A percentile compares a stretch with the other conserved stretches of the same genome.
Conservation (phyloP, 2,888 invertebrate species). For the Tenthredo amoena region DNA sequence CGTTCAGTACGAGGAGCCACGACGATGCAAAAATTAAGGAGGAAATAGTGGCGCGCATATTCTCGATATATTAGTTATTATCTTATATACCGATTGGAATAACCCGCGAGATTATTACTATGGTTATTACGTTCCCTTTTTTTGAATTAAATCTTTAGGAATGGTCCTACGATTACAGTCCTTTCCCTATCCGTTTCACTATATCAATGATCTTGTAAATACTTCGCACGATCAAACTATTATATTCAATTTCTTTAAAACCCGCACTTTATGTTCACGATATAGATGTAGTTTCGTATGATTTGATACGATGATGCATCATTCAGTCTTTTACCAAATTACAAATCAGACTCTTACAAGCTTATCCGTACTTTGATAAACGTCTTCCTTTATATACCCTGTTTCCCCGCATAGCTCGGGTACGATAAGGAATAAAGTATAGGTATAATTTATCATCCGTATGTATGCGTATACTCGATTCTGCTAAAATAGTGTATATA, state of each 20-base stretch:
- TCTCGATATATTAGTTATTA: background rate
- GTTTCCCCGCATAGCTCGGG: background rate
- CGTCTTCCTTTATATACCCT: slow-evolving; percentile 30
- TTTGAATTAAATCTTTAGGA: too few species aligned
- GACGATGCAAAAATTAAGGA: background rate
- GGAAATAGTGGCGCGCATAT: slow-evolving; percentile 1
- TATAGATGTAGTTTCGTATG: background rate
- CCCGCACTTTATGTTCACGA: background rate
- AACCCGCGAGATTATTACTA: too few species aligned
- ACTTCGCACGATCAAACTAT: background rate
- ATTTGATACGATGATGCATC: background rate
- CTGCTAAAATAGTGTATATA: background rate
- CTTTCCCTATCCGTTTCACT: background rate
- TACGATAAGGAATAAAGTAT: background rate
- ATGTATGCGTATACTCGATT: background rate
- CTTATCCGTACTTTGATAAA: background rate
- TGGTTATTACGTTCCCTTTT: too few species aligned
- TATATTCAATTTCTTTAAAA: background rate
- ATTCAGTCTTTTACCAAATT: background rate
- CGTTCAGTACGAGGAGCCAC: slow-evolving; percentile 10
- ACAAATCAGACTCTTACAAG: slow-evolving; percentile 11
- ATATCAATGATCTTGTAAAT: background rate
- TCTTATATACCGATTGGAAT: too few species aligned
- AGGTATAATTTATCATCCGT: background rate
- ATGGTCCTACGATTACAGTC: too few species aligned